These are phyloP conservation scores for Stylophora pistillata DNA, from an alignment of 64 coral and sea anemone species.

Conservation along the genomic window DNA sequence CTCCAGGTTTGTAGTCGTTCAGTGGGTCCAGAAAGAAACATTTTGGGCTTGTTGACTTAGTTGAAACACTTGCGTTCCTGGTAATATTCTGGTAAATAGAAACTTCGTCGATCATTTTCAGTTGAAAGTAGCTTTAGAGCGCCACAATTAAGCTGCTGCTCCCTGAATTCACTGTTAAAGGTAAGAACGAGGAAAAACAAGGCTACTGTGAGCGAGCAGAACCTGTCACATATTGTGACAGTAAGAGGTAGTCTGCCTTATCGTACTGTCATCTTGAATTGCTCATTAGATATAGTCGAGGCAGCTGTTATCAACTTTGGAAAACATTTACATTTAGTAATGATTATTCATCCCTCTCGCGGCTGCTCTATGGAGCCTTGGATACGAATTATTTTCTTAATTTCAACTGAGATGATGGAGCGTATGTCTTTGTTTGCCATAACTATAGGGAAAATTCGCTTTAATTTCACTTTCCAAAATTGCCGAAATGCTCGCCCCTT, in stretches of 20 bases:
- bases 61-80: not conserved
- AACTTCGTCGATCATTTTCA: not conserved
- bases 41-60: not conserved
- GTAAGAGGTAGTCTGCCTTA: not conserved
- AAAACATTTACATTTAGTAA: not conserved
- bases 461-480: no score
- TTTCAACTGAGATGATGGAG: not conserved
- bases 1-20: not conserved
- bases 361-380: not conserved
- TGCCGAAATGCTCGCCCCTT: no score
- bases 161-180: no score
- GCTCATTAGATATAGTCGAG: not conserved
- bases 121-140: not conserved
- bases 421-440: not conserved
- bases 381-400: not conserved
- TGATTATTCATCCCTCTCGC: not conserved
- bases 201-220: not conserved
- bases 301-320: not conserved
- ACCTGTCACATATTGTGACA: not conserved
- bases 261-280: not conserved
- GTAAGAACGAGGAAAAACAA: not conserved
- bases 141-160: no score
- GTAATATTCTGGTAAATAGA: not conserved
- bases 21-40: conserved; percentile 6
- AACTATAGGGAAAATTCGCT: not conserved